These are phyloP conservation scores for Epirrhoe tristata DNA, from an alignment of 2,888 invertebrate genomes.

Conservation along the genomic window DNA sequence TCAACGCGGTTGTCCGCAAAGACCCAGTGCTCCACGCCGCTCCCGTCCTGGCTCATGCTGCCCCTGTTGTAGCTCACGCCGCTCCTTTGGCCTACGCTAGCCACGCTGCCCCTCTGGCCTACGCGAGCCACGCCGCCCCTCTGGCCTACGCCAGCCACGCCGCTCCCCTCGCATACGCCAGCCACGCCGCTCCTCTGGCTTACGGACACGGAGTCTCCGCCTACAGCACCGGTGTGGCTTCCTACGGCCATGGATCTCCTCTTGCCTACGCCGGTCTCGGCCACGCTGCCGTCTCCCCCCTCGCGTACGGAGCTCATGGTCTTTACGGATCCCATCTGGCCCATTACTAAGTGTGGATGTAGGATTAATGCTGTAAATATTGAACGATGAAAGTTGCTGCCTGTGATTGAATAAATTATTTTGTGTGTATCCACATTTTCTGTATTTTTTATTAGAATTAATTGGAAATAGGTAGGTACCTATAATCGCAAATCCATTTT, in stretches of 20 bases:
- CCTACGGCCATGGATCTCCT: conserved; percentile 40
- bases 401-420: conserved; percentile 45
- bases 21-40: conserved; percentile 70
- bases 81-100: conserved; percentile 53
- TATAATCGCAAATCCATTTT: no score
- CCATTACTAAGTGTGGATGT: conserved; percentile 52
- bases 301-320: conserved; percentile 55
- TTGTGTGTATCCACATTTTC: conserved; percentile 29
- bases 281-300: conserved; percentile 46
- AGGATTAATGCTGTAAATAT: conserved; percentile 34
- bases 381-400: conserved; percentile 53
- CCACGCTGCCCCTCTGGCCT: conserved; percentile 50
- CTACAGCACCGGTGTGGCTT: conserved; percentile 43
- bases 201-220: conserved; percentile 39
- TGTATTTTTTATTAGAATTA: conserved; percentile 14
- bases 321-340: conserved; percentile 51
- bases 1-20: conserved; percentile 84
- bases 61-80: conserved; percentile 53
- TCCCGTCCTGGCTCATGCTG: conserved; percentile 61
- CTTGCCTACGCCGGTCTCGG: conserved; percentile 45
- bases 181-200: conserved; percentile 48
- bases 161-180: conserved; percentile 46
- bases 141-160: conserved; percentile 49
- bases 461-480: no score
- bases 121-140: conserved; percentile 47